Percentiles rank a stretch among this genome's conserved stretches.
phyloP scores from a whole-genome alignment of 2,797 vertebrate genomes.

The Macropus fuliginosus region DNA sequence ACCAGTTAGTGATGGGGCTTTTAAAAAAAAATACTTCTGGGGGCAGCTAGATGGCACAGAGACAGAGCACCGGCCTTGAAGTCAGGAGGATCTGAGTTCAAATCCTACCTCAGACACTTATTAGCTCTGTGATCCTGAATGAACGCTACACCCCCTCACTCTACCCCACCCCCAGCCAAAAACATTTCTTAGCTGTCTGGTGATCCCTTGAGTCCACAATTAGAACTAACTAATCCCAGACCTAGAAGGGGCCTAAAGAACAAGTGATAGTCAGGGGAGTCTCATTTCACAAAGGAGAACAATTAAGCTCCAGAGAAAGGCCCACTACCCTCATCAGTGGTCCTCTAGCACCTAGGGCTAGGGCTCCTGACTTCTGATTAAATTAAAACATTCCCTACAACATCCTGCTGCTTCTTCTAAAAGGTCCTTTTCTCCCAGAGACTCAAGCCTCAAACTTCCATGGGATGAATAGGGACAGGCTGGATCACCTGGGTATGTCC shows the following conservation, averaged over 20 bases:
- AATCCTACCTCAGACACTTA: background rate
- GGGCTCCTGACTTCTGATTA: background rate
- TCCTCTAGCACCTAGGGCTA: background rate
- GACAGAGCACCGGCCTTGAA: background rate
- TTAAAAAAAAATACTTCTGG: background rate
- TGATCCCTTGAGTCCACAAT: background rate
- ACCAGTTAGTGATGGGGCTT: background rate
- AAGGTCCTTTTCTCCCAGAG: background rate
- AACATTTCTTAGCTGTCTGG: background rate
- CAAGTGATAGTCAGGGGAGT: background rate
- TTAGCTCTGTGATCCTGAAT: background rate
- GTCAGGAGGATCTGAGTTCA: background rate
- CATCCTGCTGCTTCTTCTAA: background rate
- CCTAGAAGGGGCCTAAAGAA: background rate
- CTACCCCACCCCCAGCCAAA: no score
- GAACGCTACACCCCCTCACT: background rate
- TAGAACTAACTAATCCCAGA: background rate
- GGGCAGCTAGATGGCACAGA: background rate
- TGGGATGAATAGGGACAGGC: background rate
- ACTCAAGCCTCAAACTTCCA: background rate
- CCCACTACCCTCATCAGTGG: no score
- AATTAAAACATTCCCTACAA: background rate
- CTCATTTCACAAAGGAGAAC: background rate
- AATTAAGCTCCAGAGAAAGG: background rate
- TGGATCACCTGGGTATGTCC: background rate